phyloP scores from a whole-genome alignment of 2,888 invertebrate species.

The Phortica okadai region DNA sequence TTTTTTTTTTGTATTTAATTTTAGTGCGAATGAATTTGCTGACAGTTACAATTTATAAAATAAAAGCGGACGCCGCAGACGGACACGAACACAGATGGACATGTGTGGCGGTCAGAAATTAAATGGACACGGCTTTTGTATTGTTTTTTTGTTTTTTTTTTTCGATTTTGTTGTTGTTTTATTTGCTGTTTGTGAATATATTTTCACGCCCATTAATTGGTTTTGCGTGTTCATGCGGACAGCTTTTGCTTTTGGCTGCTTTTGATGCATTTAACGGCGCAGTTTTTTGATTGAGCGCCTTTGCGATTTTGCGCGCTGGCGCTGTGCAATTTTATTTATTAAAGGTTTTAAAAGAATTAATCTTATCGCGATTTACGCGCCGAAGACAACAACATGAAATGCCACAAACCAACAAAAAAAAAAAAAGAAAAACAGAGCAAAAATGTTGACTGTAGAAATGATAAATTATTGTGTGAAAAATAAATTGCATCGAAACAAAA shows the following conservation, averaged over 20 bases:
- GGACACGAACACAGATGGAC: not conserved
- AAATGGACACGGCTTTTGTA: not conserved
- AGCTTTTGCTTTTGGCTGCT: slow-evolving; percentile 58
- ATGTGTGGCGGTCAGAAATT: not conserved
- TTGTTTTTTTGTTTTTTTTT: not conserved
- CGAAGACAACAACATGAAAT: not conserved
- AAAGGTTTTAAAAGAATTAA: slow-evolving; percentile 30
- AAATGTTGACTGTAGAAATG: not conserved
- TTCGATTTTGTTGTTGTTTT: slow-evolving; percentile 50
- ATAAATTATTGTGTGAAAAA: slow-evolving; percentile 17
- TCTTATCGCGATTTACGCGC: slow-evolving; percentile 19
- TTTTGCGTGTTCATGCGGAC: slow-evolving; percentile 65
- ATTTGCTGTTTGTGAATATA: slow-evolving; percentile 36
- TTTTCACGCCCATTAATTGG: slow-evolving; percentile 68
- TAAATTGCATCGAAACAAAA: slow-evolving; percentile 11
- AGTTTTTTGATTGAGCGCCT: not conserved
- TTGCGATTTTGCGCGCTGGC: slow-evolving; percentile 24
- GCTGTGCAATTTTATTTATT: slow-evolving; percentile 30
- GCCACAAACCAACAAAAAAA: not conserved
- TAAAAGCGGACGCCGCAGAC: slow-evolving; percentile 54
- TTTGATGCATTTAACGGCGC: slow-evolving; percentile 32
- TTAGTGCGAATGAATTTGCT: slow-evolving; percentile 59
- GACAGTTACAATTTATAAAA: slow-evolving; percentile 65
- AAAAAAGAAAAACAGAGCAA: not conserved
- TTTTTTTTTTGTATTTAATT: slow-evolving; percentile 20